A percentile compares a stretch with the other conserved stretches of the same genome.
phyloP scores from a whole-genome alignment of 2,888 invertebrate species.

The Stenodera caucasica region DNA sequence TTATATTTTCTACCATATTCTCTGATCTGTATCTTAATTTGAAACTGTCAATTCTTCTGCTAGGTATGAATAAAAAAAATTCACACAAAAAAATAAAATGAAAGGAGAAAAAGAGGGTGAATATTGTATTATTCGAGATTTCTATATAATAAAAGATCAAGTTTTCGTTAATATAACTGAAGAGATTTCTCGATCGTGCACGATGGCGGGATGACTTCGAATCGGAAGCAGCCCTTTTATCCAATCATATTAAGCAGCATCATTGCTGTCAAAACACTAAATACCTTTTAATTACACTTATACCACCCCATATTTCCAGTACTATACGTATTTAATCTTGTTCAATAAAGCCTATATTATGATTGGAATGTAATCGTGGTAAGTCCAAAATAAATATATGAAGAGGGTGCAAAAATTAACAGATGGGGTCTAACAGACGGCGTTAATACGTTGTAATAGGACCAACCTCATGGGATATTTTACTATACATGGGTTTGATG shows the following conservation, averaged over 20 bases:
- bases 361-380: conserved; percentile 42
- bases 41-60: conserved; percentile 46
- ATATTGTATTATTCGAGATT: not conserved
- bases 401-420: conserved; percentile 58
- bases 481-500: conserved; percentile 48
- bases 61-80: not conserved
- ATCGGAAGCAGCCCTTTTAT: not conserved
- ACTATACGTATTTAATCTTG: conserved; percentile 16
- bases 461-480: conserved; percentile 43
- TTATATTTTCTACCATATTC: conserved; percentile 41
- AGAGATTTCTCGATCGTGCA: too few relatives aligned
- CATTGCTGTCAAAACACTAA: conserved; percentile 52
- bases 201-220: conserved; percentile 8
- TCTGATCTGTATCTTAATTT: conserved; percentile 50
- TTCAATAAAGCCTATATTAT: not conserved
- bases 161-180: too few relatives aligned
- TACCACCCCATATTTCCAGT: conserved; percentile 47
- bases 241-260: conserved; percentile 17
- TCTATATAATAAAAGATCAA: too few relatives aligned
- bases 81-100: too few relatives aligned
- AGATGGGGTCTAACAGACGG: conserved; percentile 57
- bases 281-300: conserved; percentile 53
- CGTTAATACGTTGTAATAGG: conserved; percentile 54
- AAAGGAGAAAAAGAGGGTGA: not conserved
- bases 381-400: conserved; percentile 34